These are phyloP conservation scores for Penelope pileata DNA, from an alignment of 2,113 vertebrate species.

Conservation along the genomic window DNA sequence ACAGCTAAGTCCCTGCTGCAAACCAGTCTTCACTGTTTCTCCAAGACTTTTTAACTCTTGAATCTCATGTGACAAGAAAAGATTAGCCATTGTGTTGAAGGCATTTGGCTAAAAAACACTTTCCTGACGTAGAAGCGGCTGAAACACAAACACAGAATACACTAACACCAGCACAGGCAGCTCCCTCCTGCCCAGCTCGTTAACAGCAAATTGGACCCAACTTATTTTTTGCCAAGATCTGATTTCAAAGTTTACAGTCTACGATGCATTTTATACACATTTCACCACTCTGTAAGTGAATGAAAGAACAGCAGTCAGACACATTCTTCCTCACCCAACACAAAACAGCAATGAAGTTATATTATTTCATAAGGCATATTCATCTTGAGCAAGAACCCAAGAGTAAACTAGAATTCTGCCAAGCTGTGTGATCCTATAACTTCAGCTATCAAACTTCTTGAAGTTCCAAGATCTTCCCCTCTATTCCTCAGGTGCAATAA, in stretches of 20 bases:
- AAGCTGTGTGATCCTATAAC: fast-evolving
- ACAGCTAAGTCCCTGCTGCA: not conserved
- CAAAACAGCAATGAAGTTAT: not conserved
- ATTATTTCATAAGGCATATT: conserved; percentile 66
- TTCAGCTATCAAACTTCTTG: not conserved
- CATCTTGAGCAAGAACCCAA: conserved; percentile 40
- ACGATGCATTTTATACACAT: not conserved
- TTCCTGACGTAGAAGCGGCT: not conserved
- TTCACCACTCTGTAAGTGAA: not conserved
- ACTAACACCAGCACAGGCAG: fast-evolving
- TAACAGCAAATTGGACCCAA: not conserved
- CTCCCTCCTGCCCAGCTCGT: not conserved
- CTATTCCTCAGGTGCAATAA: not conserved
- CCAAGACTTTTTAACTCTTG: not conserved
- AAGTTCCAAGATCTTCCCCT: not conserved
- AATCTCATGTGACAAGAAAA: not conserved
- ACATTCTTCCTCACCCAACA: not conserved
- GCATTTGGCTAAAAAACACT: not conserved
- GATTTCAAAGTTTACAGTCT: not conserved
- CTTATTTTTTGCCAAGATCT: not conserved
- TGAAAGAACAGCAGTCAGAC: not conserved
- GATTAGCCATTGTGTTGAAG: not conserved
- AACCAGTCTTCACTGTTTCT: not conserved
- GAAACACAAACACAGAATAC: not conserved
- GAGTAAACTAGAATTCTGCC: conserved; percentile 21